Evolutionary conservation across 2,888 invertebrate genomes (phyloP), one percentile per base, ranked within the genome.

Genomic region (Mesodorylaimus sp.): DNA sequence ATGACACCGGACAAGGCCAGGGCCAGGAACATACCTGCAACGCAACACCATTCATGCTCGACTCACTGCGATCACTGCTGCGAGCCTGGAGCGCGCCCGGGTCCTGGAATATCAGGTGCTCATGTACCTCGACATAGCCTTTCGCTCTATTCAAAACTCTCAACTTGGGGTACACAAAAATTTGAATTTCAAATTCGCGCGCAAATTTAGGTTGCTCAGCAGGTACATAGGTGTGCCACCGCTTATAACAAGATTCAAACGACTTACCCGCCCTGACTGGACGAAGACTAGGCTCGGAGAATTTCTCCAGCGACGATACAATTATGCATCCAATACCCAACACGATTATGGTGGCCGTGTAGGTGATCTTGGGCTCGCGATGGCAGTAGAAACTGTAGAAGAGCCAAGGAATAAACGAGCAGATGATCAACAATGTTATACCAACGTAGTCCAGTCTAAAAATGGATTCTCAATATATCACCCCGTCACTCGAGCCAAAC

Each of bases 381-480:
- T 89, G 86, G 70, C 97, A 97, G 73, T 97, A 97, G 74, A 97
- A 97, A 62, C 91, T 89, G 70, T 97, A 99, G 70, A 97, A 95
- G 29, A 99, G 75, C 95, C 95, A 99, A 32, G 97, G 97, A 57
- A 99, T 89, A 74, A 95, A 95, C 42, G 93, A 93, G 45, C 95
- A 95, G 81, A 95, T 91, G 55, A 95, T 97, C 53, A 97, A 76
- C 66, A 97, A 73, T 13, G 95, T 88, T 62, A 97, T 97, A 52
- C 97, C 97, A 71, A 93, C 93, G 71, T 97, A 99, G 72, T 99
- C 97, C 66, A 99, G 73, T 65, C 80, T 81, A 63, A 46, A 67
- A 64, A 24, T 48, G 26, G 26, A 48, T 19, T 24, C 24, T 25
- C 25, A 43, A n/a, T 38, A 29, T 47, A n/a, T 32, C n/a, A n/a